These are phyloP conservation scores for Plutomurus gul DNA, from an alignment of 1,140 invertebrate genomes.

Conservation along the genomic window DNA sequence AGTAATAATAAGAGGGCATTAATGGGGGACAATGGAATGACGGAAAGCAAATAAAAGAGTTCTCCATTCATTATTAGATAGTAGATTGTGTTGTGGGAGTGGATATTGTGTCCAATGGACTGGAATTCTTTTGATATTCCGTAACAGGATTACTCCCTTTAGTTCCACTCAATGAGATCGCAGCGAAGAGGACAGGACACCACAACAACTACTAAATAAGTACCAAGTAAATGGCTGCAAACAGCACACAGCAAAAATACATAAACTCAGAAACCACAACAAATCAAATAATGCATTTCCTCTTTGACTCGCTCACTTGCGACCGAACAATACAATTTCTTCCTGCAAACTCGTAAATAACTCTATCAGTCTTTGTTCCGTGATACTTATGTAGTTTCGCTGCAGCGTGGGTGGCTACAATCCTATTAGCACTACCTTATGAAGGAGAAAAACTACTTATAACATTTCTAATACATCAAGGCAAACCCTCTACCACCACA, in stretches of 20 bases:
- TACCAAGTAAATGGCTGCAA: no score
- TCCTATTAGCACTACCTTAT: no score
- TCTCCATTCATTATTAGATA: neutral
- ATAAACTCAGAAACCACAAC: neutral
- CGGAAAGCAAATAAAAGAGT: neutral
- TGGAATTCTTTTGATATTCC: neutral
- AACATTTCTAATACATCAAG: no score
- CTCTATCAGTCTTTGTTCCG: neutral
- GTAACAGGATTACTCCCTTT: slow-evolving; percentile 3
- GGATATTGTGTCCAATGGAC: neutral
- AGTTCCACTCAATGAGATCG: neutral
- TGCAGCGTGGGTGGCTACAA: neutral
- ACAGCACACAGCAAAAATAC: neutral
- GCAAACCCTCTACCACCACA: no score
- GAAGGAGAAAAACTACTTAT: no score
- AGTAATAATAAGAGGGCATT: no score
- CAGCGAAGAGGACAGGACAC: neutral
- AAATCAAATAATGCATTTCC: neutral
- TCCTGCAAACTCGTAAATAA: neutral
- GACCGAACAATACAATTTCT: neutral
- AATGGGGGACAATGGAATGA: no score
- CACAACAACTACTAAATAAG: no score
- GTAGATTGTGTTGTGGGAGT: neutral
- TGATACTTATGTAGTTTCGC: neutral
- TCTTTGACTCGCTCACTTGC: neutral